These are phyloP conservation scores for Eurypyga helias DNA, from an alignment of 2,113 vertebrate genomes.

Conservation along the genomic window DNA sequence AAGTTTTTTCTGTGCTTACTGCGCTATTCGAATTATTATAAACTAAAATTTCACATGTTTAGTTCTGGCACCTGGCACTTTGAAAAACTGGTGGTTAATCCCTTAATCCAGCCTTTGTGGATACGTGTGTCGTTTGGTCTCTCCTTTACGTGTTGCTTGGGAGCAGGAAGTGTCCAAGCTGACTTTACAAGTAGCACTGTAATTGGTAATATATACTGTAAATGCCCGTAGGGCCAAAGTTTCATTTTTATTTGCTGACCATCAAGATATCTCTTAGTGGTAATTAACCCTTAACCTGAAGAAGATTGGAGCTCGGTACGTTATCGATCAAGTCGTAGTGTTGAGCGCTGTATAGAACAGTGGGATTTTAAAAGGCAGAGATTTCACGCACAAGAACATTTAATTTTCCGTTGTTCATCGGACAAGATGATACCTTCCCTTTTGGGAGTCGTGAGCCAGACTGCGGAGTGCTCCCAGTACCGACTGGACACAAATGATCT, in stretches of 20 bases:
- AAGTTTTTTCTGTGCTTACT: neutral
- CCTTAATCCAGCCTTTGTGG: neutral
- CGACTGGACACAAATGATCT: neutral
- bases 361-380: neutral
- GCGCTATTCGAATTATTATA: neutral
- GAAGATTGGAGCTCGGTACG: neutral
- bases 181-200: neutral
- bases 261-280: neutral
- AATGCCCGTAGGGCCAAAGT: neutral
- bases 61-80: neutral
- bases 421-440: neutral
- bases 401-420: neutral
- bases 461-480: neutral
- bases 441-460: neutral
- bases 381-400: neutral
- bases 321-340: neutral
- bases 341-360: accelerated
- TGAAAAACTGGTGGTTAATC: neutral
- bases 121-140: neutral
- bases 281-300: neutral
- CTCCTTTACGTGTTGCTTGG: neutral
- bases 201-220: neutral
- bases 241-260: neutral
- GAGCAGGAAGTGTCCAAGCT: neutral
- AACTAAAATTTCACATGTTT: neutral